These are phyloP conservation scores for Lagorchestes hirsutus DNA, from an alignment of 2,797 vertebrate genomes.

Conservation along the genomic window DNA sequence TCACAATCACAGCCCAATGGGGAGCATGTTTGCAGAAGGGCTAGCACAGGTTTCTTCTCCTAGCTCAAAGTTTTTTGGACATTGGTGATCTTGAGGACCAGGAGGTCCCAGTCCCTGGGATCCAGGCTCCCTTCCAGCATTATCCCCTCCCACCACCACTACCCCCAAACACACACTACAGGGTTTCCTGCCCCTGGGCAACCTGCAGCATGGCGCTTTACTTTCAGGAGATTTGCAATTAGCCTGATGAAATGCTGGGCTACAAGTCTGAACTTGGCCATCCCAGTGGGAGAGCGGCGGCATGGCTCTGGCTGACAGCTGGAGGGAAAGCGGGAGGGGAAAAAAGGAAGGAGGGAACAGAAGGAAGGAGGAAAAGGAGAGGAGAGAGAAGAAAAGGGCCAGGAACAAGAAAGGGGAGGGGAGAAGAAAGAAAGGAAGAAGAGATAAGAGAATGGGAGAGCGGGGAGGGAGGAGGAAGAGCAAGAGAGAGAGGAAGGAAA, in stretches of 20 bases:
- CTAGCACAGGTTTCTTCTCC: neutral
- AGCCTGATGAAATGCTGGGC: constrained; percentile 37
- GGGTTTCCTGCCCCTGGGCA: neutral
- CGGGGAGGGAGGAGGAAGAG: neutral
- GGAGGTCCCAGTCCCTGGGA: neutral
- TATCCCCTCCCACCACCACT: neutral
- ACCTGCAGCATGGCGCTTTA: constrained; percentile 2
- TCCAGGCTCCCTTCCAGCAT: neutral
- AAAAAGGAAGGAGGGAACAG: neutral
- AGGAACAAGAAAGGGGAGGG: neutral
- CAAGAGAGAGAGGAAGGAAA: neutral
- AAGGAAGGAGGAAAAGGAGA: neutral
- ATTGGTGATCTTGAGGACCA: neutral
- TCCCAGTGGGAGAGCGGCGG: rapidly evolving
- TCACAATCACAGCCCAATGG: neutral
- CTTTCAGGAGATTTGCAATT: constrained; percentile 30
- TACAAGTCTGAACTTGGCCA: constrained; percentile 13
- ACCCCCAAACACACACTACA: neutral
- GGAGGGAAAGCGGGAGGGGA: neutral
- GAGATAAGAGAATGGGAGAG: neutral
- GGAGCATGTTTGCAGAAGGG: neutral
- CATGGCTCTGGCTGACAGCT: neutral
- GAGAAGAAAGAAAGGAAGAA: too few species aligned
- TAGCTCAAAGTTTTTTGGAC: neutral
- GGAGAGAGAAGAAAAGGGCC: too few species aligned